A percentile compares a stretch with the other conserved stretches of the same genome.
Evolutionary conservation across 1,140 invertebrate species (phyloP).

Genomic region (Lerema accius): DNA sequence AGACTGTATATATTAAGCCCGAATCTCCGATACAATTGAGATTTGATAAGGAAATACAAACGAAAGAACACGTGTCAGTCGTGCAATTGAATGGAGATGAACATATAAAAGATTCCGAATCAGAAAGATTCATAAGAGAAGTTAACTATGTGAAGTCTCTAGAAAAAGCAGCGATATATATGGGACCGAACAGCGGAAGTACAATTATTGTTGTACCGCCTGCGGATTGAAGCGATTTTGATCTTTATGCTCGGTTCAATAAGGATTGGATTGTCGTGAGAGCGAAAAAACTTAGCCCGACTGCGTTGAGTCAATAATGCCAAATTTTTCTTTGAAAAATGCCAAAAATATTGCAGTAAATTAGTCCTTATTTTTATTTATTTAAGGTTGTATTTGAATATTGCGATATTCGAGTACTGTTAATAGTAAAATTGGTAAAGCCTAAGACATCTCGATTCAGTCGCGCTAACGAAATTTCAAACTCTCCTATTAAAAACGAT

Average conservation of each 20-base stretch:
- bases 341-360: slow-evolving; percentile 17
- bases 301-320: slow-evolving; percentile 3
- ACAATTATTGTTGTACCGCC: slow-evolving; percentile 75
- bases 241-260: neutral
- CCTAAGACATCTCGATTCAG: slow-evolving; percentile 6
- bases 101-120: slow-evolving; percentile 55
- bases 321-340: slow-evolving; percentile 10
- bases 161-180: slow-evolving; percentile 65
- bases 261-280: slow-evolving; percentile 1
- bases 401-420: neutral
- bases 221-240: slow-evolving; percentile 63
- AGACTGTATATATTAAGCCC: slow-evolving; percentile 70
- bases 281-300: neutral
- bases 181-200: slow-evolving; percentile 66
- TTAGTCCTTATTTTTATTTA: slow-evolving; percentile 3
- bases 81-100: slow-evolving; percentile 72
- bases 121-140: slow-evolving; percentile 59
- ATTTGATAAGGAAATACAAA: slow-evolving; percentile 43
- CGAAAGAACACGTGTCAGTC: slow-evolving; percentile 66
- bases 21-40: slow-evolving; percentile 58
- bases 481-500: too few relatives aligned
- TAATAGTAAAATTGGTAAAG: too few relatives aligned
- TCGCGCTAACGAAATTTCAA: neutral
- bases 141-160: slow-evolving; percentile 64
- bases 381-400: neutral